Conservation (phyloP, 2,113 vertebrate species). For the Aspiorhynchus laticeps region DNA sequence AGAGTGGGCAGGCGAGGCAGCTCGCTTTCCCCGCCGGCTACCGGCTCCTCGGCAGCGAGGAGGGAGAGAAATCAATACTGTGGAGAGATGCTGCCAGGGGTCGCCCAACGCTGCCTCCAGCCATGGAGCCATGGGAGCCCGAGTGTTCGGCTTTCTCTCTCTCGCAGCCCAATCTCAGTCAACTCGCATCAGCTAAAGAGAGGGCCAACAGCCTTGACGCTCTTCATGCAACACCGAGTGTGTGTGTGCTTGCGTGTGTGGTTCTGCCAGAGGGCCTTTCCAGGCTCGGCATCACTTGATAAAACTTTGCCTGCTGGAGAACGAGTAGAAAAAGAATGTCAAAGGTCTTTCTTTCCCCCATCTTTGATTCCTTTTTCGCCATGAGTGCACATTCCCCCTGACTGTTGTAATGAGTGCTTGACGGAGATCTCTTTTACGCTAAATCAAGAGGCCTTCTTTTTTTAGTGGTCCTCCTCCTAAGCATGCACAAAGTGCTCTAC, state of each 20-base stretch:
- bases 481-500: constrained; percentile 59
- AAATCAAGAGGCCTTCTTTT: constrained; percentile 51
- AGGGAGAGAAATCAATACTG: constrained; percentile 78
- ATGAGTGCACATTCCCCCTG: constrained; percentile 66
- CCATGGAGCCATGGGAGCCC: constrained; percentile 74
- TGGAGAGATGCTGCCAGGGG: constrained; percentile 80
- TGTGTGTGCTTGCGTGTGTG: constrained; percentile 70
- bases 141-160: constrained; percentile 55
- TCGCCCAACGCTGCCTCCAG: constrained; percentile 76
- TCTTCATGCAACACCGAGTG: constrained; percentile 38
- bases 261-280: constrained; percentile 72
- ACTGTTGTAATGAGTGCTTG: constrained; percentile 69
- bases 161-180: constrained; percentile 66
- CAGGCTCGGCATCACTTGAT: constrained; percentile 71
- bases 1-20: constrained; percentile 74
- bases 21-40: constrained; percentile 76
- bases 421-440: constrained; percentile 53
- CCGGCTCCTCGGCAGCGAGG: constrained; percentile 70
- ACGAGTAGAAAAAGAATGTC: constrained; percentile 64
- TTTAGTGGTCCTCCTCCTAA: constrained; percentile 61
- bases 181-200: constrained; percentile 65
- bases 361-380: constrained; percentile 57
- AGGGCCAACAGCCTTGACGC: constrained; percentile 55
- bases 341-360: constrained; percentile 64
- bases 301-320: constrained; percentile 75